These are phyloP conservation scores for Polymixis lichenea DNA, from an alignment of 2,888 invertebrate genomes.

Conservation along the genomic window DNA sequence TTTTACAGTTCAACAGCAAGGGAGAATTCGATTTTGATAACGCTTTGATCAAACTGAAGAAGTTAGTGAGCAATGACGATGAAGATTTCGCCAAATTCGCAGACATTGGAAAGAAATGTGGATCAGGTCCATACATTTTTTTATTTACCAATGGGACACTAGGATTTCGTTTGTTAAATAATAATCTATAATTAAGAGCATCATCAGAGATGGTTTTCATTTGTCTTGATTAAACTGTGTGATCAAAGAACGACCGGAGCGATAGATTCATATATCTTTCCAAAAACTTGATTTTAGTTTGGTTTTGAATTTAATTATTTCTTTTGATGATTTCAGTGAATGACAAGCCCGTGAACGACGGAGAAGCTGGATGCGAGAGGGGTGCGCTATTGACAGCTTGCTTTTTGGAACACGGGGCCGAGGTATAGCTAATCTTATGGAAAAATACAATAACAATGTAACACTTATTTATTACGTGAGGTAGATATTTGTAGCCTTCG, in stretches of 20 bases:
- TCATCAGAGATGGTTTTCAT: no score
- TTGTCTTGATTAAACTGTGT: no score
- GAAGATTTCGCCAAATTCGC: slow-evolving; percentile 40
- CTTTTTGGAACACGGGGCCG: slow-evolving; percentile 47
- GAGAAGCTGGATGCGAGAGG: slow-evolving; percentile 75
- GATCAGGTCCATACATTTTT: slow-evolving; percentile 14
- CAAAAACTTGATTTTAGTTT: neutral
- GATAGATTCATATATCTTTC: no score
- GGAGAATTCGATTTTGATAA: slow-evolving; percentile 51
- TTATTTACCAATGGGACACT: no score
- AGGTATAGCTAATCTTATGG: slow-evolving; percentile 34
- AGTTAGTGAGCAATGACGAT: slow-evolving; percentile 39
- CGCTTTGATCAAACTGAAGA: slow-evolving; percentile 36
- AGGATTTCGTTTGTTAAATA: no score
- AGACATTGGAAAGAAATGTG: slow-evolving; percentile 51
- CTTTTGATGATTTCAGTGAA: slow-evolving; percentile 62
- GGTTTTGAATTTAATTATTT: neutral
- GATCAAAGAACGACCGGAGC: no score
- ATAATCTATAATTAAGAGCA: no score
- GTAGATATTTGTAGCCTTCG: neutral
- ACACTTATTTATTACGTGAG: neutral
- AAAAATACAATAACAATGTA: no score
- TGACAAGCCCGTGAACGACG: slow-evolving; percentile 69
- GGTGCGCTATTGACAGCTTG: slow-evolving; percentile 66
- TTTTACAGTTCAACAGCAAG: slow-evolving; percentile 60